These are phyloP conservation scores for Stictonetta naevosa DNA, from an alignment of 2,113 vertebrate genomes.

Conservation along the genomic window DNA sequence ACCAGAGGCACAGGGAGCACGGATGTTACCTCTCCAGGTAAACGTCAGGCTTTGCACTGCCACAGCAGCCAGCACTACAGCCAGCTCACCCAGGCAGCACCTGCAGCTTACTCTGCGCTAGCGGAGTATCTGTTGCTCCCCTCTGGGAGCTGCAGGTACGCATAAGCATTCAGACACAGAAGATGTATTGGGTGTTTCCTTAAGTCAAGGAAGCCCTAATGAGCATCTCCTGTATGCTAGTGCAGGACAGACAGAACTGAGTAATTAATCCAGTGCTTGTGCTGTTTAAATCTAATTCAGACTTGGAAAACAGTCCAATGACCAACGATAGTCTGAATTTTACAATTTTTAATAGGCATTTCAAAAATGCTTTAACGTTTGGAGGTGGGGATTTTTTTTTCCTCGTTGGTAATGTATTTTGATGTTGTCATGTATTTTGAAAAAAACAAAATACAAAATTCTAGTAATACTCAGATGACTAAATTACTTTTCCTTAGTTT, in stretches of 20 bases:
- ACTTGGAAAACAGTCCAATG: background rate
- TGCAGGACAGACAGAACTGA: background rate
- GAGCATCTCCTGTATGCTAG: background rate
- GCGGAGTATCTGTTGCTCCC: background rate
- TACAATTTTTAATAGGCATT: background rate
- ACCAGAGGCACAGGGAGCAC: background rate
- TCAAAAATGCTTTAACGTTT: background rate
- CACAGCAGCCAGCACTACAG: background rate
- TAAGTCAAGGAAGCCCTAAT: conserved; percentile 4
- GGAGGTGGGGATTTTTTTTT: background rate
- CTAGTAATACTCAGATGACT: background rate
- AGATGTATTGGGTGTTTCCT: conserved; percentile 38
- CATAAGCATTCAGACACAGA: background rate
- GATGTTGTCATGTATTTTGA: too few relatives aligned
- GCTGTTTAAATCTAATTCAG: background rate
- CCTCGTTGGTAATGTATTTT: background rate
- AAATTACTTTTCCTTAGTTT: background rate
- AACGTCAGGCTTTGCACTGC: background rate
- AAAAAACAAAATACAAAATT: background rate
- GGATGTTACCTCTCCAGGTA: background rate
- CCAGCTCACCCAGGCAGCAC: background rate
- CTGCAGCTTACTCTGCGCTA: background rate
- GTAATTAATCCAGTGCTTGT: background rate
- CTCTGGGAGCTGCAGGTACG: background rate
- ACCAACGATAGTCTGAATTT: background rate